These are phyloP conservation scores for Ornithoptera priamus DNA, from an alignment of 2,888 invertebrate genomes.

Conservation along the genomic window DNA sequence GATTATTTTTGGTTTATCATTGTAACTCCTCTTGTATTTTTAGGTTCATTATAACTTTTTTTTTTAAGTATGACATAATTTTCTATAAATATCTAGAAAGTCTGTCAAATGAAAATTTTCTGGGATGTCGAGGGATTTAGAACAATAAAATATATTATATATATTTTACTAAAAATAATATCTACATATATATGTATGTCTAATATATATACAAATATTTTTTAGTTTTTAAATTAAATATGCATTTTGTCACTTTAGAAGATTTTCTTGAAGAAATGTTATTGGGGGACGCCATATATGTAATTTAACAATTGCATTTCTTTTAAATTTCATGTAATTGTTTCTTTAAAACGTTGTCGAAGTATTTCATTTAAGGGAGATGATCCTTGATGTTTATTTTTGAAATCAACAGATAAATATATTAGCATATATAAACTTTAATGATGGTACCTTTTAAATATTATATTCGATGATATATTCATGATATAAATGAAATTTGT, in stretches of 20 bases:
- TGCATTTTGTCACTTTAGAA: too few species aligned
- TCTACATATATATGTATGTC: not conserved
- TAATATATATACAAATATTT: not conserved
- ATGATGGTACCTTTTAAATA: slow-evolving; percentile 56
- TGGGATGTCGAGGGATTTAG: too few species aligned
- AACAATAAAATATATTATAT: not conserved
- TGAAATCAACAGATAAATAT: slow-evolving; percentile 7
- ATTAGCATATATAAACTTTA: slow-evolving; percentile 32
- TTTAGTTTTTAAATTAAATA: too few species aligned
- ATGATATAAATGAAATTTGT: slow-evolving; percentile 43
- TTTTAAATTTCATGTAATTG: slow-evolving; percentile 10
- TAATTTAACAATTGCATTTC: slow-evolving; percentile 15
- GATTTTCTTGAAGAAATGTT: not conserved
- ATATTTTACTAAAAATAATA: not conserved
- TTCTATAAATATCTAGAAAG: not conserved
- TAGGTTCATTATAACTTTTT: not conserved
- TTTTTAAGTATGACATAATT: not conserved
- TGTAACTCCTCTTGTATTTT: not conserved
- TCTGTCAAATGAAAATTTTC: not conserved
- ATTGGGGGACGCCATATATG: not conserved
- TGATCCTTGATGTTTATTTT: slow-evolving; percentile 1
- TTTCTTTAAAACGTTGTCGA: slow-evolving; percentile 1
- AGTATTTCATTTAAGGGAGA: slow-evolving; percentile 2
- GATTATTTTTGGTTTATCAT: not conserved
- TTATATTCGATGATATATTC: slow-evolving; percentile 46